These are phyloP conservation scores for Hippocampus mohnikei DNA, from an alignment of 2,113 vertebrate species.

Conservation along the genomic window DNA sequence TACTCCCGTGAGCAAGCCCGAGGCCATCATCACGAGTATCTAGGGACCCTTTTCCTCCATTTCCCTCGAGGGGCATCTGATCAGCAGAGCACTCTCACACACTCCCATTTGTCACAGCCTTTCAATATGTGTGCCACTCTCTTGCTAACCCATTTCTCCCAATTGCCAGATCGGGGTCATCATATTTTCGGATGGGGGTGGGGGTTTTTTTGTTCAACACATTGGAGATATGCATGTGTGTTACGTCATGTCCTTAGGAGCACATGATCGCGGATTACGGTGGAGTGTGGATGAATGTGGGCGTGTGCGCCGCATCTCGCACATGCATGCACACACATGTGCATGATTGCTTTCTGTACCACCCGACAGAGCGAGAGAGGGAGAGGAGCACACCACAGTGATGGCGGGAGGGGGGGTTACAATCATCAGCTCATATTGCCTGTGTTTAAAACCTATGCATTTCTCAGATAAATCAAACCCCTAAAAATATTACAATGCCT, in stretches of 20 bases:
- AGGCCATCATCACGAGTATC: slow-evolving; percentile 18
- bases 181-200: not conserved
- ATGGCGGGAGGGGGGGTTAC: slow-evolving; percentile 19
- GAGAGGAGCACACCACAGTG: slow-evolving; percentile 28
- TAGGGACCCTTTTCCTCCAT: slow-evolving; percentile 29
- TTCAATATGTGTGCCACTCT: slow-evolving; percentile 31
- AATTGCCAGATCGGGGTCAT: slow-evolving; percentile 41
- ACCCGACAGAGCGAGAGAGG: not conserved
- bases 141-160: slow-evolving; percentile 56
- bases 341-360: slow-evolving; percentile 41
- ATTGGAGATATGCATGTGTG: slow-evolving; percentile 37
- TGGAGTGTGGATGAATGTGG: slow-evolving; percentile 48
- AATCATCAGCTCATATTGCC: slow-evolving; percentile 60
- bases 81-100: slow-evolving; percentile 30
- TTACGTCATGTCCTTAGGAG: slow-evolving; percentile 65
- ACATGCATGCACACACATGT: slow-evolving; percentile 51
- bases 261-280: slow-evolving; percentile 57
- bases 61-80: slow-evolving; percentile 23
- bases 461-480: slow-evolving; percentile 15
- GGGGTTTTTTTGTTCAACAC: not conserved
- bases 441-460: slow-evolving; percentile 45
- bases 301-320: slow-evolving; percentile 17
- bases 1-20: slow-evolving; percentile 31
- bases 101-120: slow-evolving; percentile 22
- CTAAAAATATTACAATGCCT: not conserved